Evolutionary conservation across 2,888 invertebrate species (phyloP), one percentile per base, ranked within the genome.

Genomic region (Leptothorax acervorum): DNA sequence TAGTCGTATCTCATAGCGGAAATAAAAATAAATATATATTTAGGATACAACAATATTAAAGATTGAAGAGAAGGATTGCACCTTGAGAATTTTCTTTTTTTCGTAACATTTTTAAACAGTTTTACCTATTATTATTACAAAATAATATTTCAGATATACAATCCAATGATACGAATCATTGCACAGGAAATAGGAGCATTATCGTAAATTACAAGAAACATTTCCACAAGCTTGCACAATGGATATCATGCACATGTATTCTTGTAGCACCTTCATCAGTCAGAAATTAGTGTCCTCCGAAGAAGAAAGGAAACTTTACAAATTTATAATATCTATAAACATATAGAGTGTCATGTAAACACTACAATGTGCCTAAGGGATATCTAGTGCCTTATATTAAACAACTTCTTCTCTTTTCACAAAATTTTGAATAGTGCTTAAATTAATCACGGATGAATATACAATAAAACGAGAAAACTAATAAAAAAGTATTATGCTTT

Each of bases 251-350:
- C 73, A 73, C n/a, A 28, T 81, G 9, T 81, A 79, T 79, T 79
- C 73, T 81, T 60, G 55, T 81, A 81, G 73, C 79, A 81, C 79
- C 79, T 81, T 81, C 60, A 55, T 81, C 79, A 81, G 73, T 81
- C 79, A 73, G 48, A 81, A 81, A 81, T 28, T 48, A 81, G 55
- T 68, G 15, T 81, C 48, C 60, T 73, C 39, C 28, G 8, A 65
- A 55, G 3, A 35, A 68, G 53, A 70, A 81, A 73, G 28, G 31
- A 70, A 79, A 79, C 28, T 9, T 73, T 51, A 73, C 39, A 81
- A 81, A 35, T 79, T 45, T 71, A 18, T 81, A 73, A 79, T 79
- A 71, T 81, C 73, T 81, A 73, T 60, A 48, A 73, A 81, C 28
- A 71, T 79, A 45, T 78, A 76, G 53, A 48, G 60, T 62, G 48